These are phyloP conservation scores for Tinea pellionella DNA, from an alignment of 2,888 invertebrate genomes.

Conservation along the genomic window DNA sequence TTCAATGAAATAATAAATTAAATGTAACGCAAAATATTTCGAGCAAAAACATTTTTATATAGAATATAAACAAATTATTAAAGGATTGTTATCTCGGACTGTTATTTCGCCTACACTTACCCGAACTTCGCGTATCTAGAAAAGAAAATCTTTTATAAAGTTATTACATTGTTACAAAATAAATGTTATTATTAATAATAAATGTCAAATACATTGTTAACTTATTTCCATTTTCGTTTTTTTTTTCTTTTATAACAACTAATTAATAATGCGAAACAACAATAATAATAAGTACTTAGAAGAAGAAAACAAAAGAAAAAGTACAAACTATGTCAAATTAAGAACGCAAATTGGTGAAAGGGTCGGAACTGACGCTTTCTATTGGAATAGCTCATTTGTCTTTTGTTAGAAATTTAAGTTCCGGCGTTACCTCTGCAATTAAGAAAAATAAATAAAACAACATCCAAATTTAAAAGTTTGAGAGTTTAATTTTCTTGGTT, in stretches of 20 bases:
- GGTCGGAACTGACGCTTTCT: constrained; percentile 4
- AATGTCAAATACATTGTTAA: background rate
- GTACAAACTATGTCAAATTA: background rate
- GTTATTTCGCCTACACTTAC: too few relatives aligned
- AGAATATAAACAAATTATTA: background rate
- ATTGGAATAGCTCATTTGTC: background rate
- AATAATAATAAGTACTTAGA: background rate
- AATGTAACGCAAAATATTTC: background rate
- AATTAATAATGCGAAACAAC: background rate
- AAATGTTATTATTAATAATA: background rate
- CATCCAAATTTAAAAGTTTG: background rate
- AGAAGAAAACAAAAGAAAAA: background rate
- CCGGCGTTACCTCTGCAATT: background rate
- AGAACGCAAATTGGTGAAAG: background rate
- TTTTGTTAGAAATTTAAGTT: background rate
- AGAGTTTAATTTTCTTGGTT: too few relatives aligned
- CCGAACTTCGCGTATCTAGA: too few relatives aligned
- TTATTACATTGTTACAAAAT: background rate
- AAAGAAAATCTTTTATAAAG: background rate
- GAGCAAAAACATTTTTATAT: background rate
- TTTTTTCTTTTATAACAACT: background rate
- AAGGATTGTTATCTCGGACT: background rate
- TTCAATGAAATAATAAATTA: background rate
- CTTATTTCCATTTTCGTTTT: background rate
- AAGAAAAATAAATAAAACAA: background rate